Base-by-base conservation (phyloP, 1,140 invertebrate genomes). In the Hyphantria cunea region DNA sequence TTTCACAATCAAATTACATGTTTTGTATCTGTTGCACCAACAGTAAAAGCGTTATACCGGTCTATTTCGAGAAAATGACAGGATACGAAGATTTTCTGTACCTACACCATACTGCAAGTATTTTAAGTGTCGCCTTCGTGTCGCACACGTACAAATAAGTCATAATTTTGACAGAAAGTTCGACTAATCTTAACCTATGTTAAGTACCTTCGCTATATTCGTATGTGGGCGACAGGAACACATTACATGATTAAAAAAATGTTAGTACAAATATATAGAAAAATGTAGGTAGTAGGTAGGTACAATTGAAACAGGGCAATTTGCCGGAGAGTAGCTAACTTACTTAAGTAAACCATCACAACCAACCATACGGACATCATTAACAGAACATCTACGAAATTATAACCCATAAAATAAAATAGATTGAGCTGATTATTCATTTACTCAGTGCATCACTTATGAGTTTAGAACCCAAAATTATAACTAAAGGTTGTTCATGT, bases 321-420 rank as follows among this genome's bases (percentile, higher is more conserved):
- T 85, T 76, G 83, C 76, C 77, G 80, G 82, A 85, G 76, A 80
- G 80, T 87, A 68, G 70, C 79, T 87, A 86, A 87, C 83, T 90
- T 87, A 90, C 84, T 89, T 90, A 90, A 89, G 87, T 90, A 90
- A 89, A 89, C 80, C 87, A 86, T 90, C 87, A 90, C 87, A 90
- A 90, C 87, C 87, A 89, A 89, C 85, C 86, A 83, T 88, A 83
- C 86, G 84, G 87, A 89, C 87, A 83, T 80, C 76, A 83, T 85
- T 67, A 86, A 84, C 80, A 80, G 83, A 84, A 88, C 74, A 80
- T 70, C 74, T 67, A 75, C 55, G 77, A 82, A 86, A 74, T 77
- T 86, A 74, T 77, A 79, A 84, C 76, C 56, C 62, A 66, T 76
- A 73, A 78, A 80, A 80, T 70, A 59, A 81, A 74, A 80, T 65